Evolutionary conservation across 2,113 vertebrate species (phyloP).

Genomic region (Dasyornis broadbenti): DNA sequence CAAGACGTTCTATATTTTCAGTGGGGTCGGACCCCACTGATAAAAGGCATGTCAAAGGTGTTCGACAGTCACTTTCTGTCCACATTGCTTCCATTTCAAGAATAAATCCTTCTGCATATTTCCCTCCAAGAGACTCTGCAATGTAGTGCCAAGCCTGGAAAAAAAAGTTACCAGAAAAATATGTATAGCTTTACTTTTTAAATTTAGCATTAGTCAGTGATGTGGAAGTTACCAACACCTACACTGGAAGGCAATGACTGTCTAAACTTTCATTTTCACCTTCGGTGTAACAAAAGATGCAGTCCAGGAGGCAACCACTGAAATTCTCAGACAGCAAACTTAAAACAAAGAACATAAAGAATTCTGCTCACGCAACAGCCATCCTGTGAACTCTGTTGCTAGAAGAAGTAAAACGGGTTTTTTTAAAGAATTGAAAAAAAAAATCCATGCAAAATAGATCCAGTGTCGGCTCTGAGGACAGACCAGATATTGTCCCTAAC

Average conservation of each 20-base stretch:
- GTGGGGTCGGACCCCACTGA: conserved; percentile 85
- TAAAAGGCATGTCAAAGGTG: conserved; percentile 80
- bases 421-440: neutral
- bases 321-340: neutral
- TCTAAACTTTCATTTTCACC: neutral
- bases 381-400: neutral
- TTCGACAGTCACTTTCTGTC: conserved; percentile 74
- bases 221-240: neutral
- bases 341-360: neutral
- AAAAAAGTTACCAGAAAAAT: neutral
- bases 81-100: conserved; percentile 81
- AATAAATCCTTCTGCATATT: conserved; percentile 77
- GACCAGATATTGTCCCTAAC: neutral
- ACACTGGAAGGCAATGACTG: neutral
- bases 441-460: neutral
- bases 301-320: neutral
- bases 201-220: neutral
- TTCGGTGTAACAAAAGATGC: neutral
- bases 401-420: neutral
- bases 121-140: conserved; percentile 73
- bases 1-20: conserved; percentile 79
- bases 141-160: conserved; percentile 79
- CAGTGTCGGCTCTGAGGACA: neutral
- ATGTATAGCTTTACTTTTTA: neutral
- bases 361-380: neutral